Evolutionary conservation across 2,113 vertebrate genomes (phyloP).

Genomic region (Solenodon paradoxus): DNA sequence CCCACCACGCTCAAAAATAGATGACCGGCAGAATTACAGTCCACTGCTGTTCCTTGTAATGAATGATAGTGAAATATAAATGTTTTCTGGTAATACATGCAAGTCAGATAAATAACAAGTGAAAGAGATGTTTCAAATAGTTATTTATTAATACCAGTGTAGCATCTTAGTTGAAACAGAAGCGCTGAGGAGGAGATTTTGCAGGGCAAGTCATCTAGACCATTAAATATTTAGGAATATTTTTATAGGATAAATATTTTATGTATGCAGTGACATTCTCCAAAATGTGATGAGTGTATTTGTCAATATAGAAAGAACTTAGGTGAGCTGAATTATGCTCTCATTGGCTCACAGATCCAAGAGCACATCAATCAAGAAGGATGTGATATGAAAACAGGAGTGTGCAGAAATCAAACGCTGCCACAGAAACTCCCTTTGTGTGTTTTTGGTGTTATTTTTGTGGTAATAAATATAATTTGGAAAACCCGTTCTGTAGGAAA

Average conservation of each 20-base stretch:
- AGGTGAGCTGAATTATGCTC: constrained; percentile 4
- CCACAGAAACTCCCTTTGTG: background rate
- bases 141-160: background rate
- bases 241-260: constrained; percentile 46
- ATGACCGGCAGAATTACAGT: background rate
- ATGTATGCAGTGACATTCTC: background rate
- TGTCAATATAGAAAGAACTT: constrained; percentile 11
- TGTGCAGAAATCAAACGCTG: background rate
- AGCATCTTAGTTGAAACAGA: background rate
- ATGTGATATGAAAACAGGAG: background rate
- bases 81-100: background rate
- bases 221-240: constrained; percentile 54
- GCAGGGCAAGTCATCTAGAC: background rate
- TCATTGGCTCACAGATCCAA: background rate
- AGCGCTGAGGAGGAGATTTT: background rate
- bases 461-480: background rate
- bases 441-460: background rate
- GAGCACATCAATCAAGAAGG: constrained; percentile 1
- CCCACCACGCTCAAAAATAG: background rate
- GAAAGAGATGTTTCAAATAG: background rate
- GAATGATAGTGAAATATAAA: background rate
- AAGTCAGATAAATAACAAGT: background rate
- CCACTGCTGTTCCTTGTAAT: background rate
- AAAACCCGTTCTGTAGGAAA: background rate
- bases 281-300: constrained; percentile 5